These are phyloP conservation scores for Sebastiscus albofasciatus DNA, from an alignment of 2,797 vertebrate species.

Conservation along the genomic window DNA sequence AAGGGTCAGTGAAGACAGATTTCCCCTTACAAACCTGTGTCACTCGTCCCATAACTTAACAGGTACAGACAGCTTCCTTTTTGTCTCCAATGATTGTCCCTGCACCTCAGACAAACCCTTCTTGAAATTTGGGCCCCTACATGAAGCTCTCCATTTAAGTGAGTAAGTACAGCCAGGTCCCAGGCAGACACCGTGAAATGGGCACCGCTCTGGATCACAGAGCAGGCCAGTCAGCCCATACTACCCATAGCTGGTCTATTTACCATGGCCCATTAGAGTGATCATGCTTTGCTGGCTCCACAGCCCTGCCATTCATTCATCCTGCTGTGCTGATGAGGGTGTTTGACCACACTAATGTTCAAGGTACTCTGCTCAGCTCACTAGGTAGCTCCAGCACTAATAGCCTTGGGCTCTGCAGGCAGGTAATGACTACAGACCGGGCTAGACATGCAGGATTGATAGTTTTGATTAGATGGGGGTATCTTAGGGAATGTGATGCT, in stretches of 20 bases:
- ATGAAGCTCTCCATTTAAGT: constrained; percentile 77
- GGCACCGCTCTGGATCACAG: constrained; percentile 80
- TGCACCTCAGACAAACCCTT: constrained; percentile 50
- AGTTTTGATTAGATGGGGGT: constrained; percentile 78
- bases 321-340: constrained; percentile 50
- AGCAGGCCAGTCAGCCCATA: constrained; percentile 65
- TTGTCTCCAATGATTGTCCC: constrained; percentile 51
- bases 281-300: constrained; percentile 72
- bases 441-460: constrained; percentile 77
- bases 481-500: constrained; percentile 66
- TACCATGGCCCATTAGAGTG: constrained; percentile 83
- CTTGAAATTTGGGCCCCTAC: constrained; percentile 31
- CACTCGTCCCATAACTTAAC: constrained; percentile 51
- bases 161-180: constrained; percentile 75
- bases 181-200: constrained; percentile 85
- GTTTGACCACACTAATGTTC: constrained; percentile 70
- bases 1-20: constrained; percentile 46
- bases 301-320: constrained; percentile 68
- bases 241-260: constrained; percentile 77
- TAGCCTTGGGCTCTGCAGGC: constrained; percentile 58
- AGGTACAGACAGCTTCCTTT: constrained; percentile 43
- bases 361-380: constrained; percentile 64
- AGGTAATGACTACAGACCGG: constrained; percentile 70
- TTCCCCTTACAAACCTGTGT: constrained; percentile 35
- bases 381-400: constrained; percentile 66